These are phyloP conservation scores for Halictus ligatus DNA, from an alignment of 2,888 invertebrate species.

Conservation along the genomic window DNA sequence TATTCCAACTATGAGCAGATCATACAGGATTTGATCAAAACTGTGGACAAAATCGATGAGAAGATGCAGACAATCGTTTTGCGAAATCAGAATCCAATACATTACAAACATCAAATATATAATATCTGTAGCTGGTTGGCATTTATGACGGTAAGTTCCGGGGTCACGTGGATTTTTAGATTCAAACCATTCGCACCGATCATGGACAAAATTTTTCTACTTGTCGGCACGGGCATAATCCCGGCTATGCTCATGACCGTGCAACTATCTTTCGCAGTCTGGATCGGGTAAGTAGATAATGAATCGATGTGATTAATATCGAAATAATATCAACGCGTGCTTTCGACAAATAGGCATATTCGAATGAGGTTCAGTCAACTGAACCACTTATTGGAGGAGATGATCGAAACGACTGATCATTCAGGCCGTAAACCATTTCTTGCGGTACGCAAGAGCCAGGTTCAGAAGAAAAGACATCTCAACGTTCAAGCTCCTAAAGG, in stretches of 20 bases:
- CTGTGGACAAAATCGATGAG: not conserved
- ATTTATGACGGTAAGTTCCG: fast-evolving
- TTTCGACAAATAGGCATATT: not conserved
- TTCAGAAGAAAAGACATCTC: not conserved
- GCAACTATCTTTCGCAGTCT: not conserved
- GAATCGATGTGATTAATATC: not conserved
- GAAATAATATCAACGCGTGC: not conserved
- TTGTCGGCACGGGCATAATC: fast-evolving
- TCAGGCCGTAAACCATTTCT: not conserved
- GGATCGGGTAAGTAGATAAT: not conserved
- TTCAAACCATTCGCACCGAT: not conserved
- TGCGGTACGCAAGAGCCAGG: not conserved
- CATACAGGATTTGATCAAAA: not conserved
- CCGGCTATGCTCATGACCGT: fast-evolving
- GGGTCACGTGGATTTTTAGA: not conserved
- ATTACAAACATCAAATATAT: not conserved
- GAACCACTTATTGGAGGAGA: not conserved
- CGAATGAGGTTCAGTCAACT: not conserved
- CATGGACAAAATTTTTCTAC: not conserved
- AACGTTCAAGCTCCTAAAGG: not conserved
- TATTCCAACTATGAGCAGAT: not conserved
- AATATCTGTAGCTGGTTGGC: fast-evolving
- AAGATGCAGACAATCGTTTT: not conserved
- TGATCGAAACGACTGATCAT: not conserved
- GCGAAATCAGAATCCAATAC: not conserved